Base-by-base conservation (phyloP, 53 echinoderm and acorn worm genomes). In the Arbacia lixula region DNA sequence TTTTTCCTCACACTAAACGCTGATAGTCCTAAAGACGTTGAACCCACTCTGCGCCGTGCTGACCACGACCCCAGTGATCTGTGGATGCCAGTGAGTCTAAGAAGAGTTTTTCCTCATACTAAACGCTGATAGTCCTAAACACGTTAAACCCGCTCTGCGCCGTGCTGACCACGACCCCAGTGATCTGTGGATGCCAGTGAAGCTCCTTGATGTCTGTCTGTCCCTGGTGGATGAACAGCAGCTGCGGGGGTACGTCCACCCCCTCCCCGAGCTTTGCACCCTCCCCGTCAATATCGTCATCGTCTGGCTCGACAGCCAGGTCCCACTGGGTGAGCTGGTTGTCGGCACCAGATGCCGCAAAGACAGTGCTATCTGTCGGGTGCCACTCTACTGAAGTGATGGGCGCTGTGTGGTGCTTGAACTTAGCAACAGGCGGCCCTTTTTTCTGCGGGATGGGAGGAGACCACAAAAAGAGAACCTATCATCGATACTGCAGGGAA, bases 281-380 rank as follows among this genome's bases (percentile, higher is more conserved):
- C 33, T 85, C 60, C 53, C 66, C 85, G 57, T 89, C 93, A 14
- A 80, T 84, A 52, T 93, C n/a, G 40, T 87, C 91, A 14, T 85
- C 86, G 60, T 93, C 90, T 6, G 90, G 85, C 78, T 98, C 98
- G 8, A 98, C 52, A 1, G 98, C 90, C 32, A 98, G 90, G 57
- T 98, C 98, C 98, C 94, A 94, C 46, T 94, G 89, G 6, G 98
- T 98, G 32, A 98, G 83, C 81, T 98, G 98, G 75, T 98, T 88
- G 38, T 98, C 98, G 0, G 94, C 86, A 9, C 98, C 98, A 1
- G 91, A 61, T 21, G 94, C 86, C 1, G 92, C 94, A 63, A 98
- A 98, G 62, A 98, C 94, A 9, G 98, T 98, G 55, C 87, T 90
- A 82, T 98, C 98, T 25, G 72, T 79, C 0, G 93, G 92, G 67